phyloP scores from a whole-genome alignment of 1,140 invertebrate genomes.

The Sycobia sp. region DNA sequence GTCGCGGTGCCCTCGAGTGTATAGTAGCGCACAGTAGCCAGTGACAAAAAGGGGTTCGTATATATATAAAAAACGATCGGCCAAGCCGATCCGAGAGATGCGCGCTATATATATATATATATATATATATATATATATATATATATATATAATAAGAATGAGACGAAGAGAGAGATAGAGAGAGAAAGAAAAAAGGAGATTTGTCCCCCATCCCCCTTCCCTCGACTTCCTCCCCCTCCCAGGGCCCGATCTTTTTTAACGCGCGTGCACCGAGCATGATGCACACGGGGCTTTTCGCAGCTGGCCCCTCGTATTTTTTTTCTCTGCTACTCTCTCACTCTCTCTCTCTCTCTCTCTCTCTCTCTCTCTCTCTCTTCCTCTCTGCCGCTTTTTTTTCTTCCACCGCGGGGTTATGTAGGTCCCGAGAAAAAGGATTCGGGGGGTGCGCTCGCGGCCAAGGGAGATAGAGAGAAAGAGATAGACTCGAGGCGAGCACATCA shows the following conservation, averaged over 20 bases:
- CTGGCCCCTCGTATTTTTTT: constrained; percentile 49
- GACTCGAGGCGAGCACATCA: no score
- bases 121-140: no score
- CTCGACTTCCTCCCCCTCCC: no score
- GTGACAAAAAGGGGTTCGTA: constrained; percentile 52
- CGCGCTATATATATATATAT: no score
- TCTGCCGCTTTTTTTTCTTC: not conserved
- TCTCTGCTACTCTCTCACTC: not conserved
- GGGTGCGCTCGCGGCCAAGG: constrained; percentile 39
- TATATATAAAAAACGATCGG: constrained; percentile 56
- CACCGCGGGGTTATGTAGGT: not conserved
- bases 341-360: not conserved
- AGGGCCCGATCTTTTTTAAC: constrained; percentile 8
- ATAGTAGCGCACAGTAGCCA: constrained; percentile 3
- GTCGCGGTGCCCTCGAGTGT: no score
- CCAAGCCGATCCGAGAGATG: constrained; percentile 32
- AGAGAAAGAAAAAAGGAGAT: constrained; percentile 53
- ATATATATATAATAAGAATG: no score
- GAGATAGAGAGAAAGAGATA: not conserved
- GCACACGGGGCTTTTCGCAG: constrained; percentile 57
- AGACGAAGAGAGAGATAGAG: no score
- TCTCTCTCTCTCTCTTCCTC: not conserved
- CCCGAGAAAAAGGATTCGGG: constrained; percentile 55
- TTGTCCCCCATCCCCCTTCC: constrained; percentile 42
- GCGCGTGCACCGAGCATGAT: no score